Evolutionary conservation across 2,888 invertebrate species (phyloP).

Genomic region (Norana najaformis): DNA sequence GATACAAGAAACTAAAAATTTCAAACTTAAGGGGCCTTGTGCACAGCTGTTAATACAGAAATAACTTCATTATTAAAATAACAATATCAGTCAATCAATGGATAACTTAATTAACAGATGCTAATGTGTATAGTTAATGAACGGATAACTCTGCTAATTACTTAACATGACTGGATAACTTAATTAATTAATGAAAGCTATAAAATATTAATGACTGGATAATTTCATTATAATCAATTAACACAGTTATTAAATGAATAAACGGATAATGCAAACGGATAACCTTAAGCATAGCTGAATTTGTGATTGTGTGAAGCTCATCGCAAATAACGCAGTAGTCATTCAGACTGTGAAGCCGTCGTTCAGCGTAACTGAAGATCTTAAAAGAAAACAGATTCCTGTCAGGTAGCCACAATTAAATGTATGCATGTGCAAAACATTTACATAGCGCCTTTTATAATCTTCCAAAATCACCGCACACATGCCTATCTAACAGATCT

Average conservation of each 20-base stretch:
- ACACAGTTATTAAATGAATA: not conserved
- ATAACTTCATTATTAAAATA: too few relatives aligned
- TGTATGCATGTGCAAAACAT: not conserved
- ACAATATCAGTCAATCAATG: too few relatives aligned
- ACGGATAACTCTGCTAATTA: not conserved
- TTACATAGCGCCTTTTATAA: not conserved
- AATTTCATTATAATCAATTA: not conserved
- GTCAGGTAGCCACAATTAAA: not conserved
- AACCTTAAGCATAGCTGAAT: constrained; percentile 58
- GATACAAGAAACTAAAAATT: too few relatives aligned
- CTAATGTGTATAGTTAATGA: not conserved
- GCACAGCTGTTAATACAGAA: too few relatives aligned
- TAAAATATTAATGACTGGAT: not conserved
- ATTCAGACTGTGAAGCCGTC: constrained; percentile 54
- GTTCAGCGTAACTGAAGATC: constrained; percentile 52
- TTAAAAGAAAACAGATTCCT: constrained; percentile 37
- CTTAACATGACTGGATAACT: not conserved
- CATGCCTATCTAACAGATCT: too few relatives aligned
- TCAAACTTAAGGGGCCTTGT: too few relatives aligned
- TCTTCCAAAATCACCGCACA: too few relatives aligned
- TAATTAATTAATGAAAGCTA: not conserved
- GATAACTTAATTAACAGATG: too few relatives aligned
- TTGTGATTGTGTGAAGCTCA: constrained; percentile 57
- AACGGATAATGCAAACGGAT: not conserved
- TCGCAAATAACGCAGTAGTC: constrained; percentile 59